Percentiles rank a stretch among this genome's conserved stretches.
Conservation (phyloP, 2,113 vertebrate genomes). For the Vulpes lagopus region DNA sequence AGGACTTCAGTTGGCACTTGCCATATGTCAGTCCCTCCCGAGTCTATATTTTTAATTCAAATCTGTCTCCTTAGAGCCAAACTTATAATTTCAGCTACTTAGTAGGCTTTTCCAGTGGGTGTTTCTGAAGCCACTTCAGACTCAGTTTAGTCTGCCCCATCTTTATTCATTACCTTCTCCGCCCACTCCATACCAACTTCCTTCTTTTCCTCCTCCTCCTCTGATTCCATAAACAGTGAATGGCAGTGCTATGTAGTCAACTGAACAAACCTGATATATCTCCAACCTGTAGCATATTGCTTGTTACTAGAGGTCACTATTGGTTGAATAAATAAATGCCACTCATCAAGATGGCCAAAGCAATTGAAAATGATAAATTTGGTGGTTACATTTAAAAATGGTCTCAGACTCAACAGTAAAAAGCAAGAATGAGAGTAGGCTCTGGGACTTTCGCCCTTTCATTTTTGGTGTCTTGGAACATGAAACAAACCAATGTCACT, state of each 20-base stretch:
- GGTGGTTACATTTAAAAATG: background rate
- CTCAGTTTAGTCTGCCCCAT: background rate
- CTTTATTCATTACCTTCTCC: slow-evolving; percentile 13
- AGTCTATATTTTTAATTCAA: slow-evolving; percentile 32
- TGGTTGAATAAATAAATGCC: slow-evolving; percentile 42
- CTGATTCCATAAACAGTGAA: background rate
- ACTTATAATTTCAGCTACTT: background rate
- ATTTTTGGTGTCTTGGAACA: slow-evolving; percentile 44
- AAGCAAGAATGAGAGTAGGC: background rate
- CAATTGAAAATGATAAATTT: slow-evolving; percentile 11
- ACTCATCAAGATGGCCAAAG: background rate
- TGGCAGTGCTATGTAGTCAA: background rate
- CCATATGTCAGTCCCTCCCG: background rate
- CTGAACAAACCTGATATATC: background rate
- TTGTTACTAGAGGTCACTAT: background rate
- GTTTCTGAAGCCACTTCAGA: slow-evolving; percentile 11
- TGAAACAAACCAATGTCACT: background rate
- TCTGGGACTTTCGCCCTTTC: background rate
- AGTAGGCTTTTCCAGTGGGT: background rate
- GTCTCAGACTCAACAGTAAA: background rate
- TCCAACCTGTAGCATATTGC: background rate
- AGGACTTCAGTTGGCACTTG: slow-evolving; percentile 17
- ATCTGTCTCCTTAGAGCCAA: background rate
- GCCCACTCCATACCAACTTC: background rate
- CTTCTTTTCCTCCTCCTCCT: background rate